These are phyloP conservation scores for Pantelozetes paolii DNA, from an alignment of 2,888 invertebrate species.

Conservation along the genomic window DNA sequence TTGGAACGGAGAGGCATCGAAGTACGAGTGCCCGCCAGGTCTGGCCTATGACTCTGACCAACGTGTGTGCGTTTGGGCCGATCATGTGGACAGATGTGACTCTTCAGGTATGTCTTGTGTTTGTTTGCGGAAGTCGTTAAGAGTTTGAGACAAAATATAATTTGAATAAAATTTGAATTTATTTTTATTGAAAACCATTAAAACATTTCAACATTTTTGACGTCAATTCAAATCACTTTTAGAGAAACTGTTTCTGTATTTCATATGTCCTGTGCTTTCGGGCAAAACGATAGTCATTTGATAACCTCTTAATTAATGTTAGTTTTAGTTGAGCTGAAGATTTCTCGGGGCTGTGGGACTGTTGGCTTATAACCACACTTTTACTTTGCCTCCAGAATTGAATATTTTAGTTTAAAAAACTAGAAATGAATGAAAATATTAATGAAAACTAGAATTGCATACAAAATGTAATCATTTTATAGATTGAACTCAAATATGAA, in stretches of 20 bases:
- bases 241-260: background rate
- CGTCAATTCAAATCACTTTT: background rate
- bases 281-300: slow-evolving; percentile 14
- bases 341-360: slow-evolving; percentile 13
- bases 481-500: slow-evolving; percentile 3
- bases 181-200: background rate
- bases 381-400: slow-evolving; percentile 24
- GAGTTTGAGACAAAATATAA: background rate
- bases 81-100: slow-evolving; percentile 87
- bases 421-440: background rate
- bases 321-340: background rate
- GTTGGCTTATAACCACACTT: slow-evolving; percentile 28
- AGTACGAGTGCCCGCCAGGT: slow-evolving; percentile 90
- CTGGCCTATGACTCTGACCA: slow-evolving; percentile 89
- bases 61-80: slow-evolving; percentile 93
- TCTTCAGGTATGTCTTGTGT: slow-evolving; percentile 67
- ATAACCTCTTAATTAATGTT: slow-evolving; percentile 21
- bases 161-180: background rate
- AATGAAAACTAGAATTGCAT: background rate
- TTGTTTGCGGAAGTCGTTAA: slow-evolving; percentile 19
- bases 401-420: slow-evolving; percentile 10
- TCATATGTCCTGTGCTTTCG: background rate
- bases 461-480: background rate
- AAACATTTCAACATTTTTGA: background rate
- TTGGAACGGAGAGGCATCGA: slow-evolving; percentile 90